A percentile compares a stretch with the other conserved stretches of the same genome.
Conservation (phyloP, 1,140 invertebrate species). For the Atta colombica region DNA sequence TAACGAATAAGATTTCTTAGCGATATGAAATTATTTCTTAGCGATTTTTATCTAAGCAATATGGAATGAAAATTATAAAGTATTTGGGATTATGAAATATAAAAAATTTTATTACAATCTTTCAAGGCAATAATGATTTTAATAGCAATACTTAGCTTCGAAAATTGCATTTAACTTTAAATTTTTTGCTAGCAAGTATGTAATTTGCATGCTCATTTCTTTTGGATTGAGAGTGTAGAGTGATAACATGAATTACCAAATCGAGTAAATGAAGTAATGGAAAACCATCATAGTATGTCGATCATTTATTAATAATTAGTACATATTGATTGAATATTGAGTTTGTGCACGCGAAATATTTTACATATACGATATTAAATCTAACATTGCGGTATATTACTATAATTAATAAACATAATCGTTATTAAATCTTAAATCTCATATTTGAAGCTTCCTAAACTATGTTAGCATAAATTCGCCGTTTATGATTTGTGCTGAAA, state of each 20-base stretch:
- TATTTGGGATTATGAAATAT: not conserved
- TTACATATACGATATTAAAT: not conserved
- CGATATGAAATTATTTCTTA: too few relatives aligned
- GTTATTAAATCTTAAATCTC: too few relatives aligned
- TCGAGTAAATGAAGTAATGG: not conserved
- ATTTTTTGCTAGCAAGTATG: not conserved
- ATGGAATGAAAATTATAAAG: not conserved
- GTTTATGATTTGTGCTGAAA: constrained; percentile 7
- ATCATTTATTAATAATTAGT: not conserved
- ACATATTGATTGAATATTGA: not conserved
- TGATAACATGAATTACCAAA: not conserved
- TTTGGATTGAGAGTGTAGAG: not conserved
- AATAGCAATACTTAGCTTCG: not conserved
- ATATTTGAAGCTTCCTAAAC: not conserved
- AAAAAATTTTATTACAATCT: not conserved
- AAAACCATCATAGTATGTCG: not conserved
- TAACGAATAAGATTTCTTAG: too few relatives aligned
- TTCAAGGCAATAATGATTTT: not conserved
- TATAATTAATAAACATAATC: not conserved
- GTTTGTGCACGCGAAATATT: not conserved
- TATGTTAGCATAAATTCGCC: not conserved
- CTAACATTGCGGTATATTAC: not conserved
- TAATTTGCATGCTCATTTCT: not conserved
- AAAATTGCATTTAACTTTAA: not conserved
- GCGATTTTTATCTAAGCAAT: not conserved